Conservation (phyloP, 2,113 vertebrate species). For the Numida meleagris region DNA sequence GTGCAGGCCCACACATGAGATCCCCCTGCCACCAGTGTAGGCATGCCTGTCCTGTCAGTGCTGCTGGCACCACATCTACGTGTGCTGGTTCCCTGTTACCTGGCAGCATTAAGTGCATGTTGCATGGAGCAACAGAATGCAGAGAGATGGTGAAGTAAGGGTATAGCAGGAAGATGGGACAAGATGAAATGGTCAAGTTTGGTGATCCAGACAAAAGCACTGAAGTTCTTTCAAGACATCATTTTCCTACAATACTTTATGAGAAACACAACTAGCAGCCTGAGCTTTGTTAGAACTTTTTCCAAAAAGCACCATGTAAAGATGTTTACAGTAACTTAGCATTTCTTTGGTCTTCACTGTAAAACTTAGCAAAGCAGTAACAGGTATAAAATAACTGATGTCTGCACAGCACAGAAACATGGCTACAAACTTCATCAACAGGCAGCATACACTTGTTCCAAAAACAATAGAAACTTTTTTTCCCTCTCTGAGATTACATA, state of each 20-base stretch:
- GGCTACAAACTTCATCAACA: neutral
- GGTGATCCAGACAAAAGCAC: neutral
- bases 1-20: neutral
- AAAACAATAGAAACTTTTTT: neutral
- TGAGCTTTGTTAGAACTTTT: neutral
- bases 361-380: neutral
- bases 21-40: no score
- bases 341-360: neutral
- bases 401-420: fast-evolving
- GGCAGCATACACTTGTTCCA: neutral
- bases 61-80: neutral
- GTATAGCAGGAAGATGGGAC: neutral
- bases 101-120: neutral
- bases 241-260: neutral
- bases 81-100: neutral
- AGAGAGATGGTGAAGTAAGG: neutral
- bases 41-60: neutral
- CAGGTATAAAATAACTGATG: neutral
- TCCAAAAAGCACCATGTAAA: neutral
- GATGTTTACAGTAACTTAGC: neutral
- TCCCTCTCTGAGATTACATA: neutral
- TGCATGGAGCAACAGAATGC: fast-evolving
- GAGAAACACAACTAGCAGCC: neutral
- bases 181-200: neutral
- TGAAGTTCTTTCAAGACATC: neutral